phyloP scores from a whole-genome alignment of 2,113 vertebrate genomes.

The Anas platyrhynchos region DNA sequence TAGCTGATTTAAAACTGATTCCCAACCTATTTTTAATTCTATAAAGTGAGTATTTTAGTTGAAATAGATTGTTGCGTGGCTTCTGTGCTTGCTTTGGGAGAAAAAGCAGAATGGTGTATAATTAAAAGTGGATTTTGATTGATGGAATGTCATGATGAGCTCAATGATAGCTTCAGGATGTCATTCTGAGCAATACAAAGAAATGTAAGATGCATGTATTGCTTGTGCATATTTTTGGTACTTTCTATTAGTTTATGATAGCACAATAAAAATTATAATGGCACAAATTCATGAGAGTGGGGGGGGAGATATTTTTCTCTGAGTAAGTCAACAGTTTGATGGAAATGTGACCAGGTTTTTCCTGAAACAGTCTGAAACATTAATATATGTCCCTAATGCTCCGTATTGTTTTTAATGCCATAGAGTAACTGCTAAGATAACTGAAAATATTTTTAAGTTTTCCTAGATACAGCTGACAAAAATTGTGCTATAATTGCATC shows the following conservation, averaged over 20 bases:
- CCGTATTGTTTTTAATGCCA: not conserved
- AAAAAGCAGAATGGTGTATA: not conserved
- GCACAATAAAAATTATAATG: not conserved
- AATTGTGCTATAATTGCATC: not conserved
- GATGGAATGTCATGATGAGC: slow-evolving; percentile 22
- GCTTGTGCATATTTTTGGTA: not conserved
- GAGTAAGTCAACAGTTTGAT: not conserved
- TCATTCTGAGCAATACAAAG: not conserved
- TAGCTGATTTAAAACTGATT: slow-evolving; percentile 70
- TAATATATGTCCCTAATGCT: not conserved
- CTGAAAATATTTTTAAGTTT: not conserved
- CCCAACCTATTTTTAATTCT: slow-evolving; percentile 52
- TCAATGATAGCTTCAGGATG: slow-evolving; percentile 25
- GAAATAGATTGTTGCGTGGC: not conserved
- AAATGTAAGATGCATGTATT: not conserved
- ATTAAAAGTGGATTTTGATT: slow-evolving; percentile 60
- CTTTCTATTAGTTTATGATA: not conserved
- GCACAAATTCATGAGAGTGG: not conserved
- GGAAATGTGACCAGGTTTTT: not conserved
- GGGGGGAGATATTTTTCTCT: not conserved
- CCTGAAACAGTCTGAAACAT: not conserved
- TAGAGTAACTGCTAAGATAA: not conserved
- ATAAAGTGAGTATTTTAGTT: slow-evolving; percentile 37
- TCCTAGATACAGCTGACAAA: not conserved
- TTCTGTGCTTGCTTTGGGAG: not conserved